Evolutionary conservation across 2,113 vertebrate species (phyloP), one percentile per base, ranked within the genome.

Genomic region (Pachycephala philippinensis): DNA sequence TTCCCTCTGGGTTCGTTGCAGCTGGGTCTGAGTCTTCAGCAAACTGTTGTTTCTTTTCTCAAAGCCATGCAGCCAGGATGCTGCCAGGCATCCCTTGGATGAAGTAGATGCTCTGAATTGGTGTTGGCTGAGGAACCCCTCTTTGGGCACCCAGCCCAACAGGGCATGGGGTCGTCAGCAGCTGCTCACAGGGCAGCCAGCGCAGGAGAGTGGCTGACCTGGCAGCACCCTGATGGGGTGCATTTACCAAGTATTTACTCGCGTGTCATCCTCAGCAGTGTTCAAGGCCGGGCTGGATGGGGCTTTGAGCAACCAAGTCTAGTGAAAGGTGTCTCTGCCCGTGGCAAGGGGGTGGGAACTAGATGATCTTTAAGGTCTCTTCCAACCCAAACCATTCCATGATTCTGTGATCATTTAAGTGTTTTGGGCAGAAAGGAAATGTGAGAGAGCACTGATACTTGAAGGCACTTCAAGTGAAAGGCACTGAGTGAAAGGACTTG

Each of bases 101-200:
- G 37, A 89, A 61, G 40, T 44, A 15, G 2, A 0, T 0, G 2
- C 35, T 54, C 61, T 49, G 56, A 33, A 24, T 9, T 8, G 0
- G 0, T 24, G 9, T 18, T 33, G 26, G 50, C 45, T 76, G 3
- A 1, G 33, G 19, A 85, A 22, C 10, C 21, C 13, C n/a, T 44
- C 12, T 11, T 23, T 15, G 28, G 33, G 12, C 26, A 39, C 11
- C 19, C 60, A 45, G 39, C 33, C 31, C n/a, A 42, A 33, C 15
- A 53, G 40, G 31, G 12, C 22, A 27, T 9, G 10, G 10, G 23
- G 26, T 52, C 18, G 24, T 42, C 52, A 53, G 35, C 0, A 1
- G 42, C 49, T 85, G 50, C 23, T 64, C 39, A 54, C 21, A 23
- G 0, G 0, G 27, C 40, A 64, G 63, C 10, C 16, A n/a, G 56